Evolutionary conservation across 2,797 vertebrate species (phyloP), one percentile per base, ranked within the genome.

Genomic region (Anguilla obscura): DNA sequence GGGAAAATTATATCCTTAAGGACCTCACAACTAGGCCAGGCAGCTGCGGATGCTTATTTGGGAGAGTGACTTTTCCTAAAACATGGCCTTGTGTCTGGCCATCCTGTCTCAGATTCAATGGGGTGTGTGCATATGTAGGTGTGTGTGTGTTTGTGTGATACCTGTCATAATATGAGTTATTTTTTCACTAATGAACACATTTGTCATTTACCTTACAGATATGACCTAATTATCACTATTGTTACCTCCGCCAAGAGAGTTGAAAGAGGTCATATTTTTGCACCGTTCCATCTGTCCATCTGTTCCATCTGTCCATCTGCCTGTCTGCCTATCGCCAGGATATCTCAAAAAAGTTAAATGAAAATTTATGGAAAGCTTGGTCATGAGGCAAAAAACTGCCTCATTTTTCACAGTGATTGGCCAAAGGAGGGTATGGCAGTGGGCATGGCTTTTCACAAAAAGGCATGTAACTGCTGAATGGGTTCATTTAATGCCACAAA

Each of bases 101-200:
- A 14, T 5, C 66, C 24, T 30, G 30, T 30, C 9, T 74, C 69
- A 36, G 30, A 74, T 14, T 74, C 69, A 14, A 4, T 30, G 27
- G 36, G 56, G 84, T 58, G 56, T 66, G 36, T 27, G n/a, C 63
- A 16, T 88, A 5, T 79, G 8, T 9, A 12, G 14, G 85, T 79
- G 87, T 86, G 58, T 74, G 84, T 84, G 60, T 76, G 79, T 48
- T 69, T 27, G 54, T 52, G 30, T 52, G 83, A 85, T 63, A 76
- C 84, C 50, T 83, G 56, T 56, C 56, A 58, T 58, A 3, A 16
- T 18, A 21, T 18, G 56, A 58, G 56, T 58, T 3, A 58, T 58
- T 58, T 58, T 58, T 58, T 14, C 56, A 18, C 56, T 16, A 58
- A 58, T 16, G 14, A 18, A 58, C 50, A 52, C 40, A 45, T 45